These are phyloP conservation scores for Accipiter cooperii DNA, from an alignment of 2,113 vertebrate genomes.

Conservation along the genomic window DNA sequence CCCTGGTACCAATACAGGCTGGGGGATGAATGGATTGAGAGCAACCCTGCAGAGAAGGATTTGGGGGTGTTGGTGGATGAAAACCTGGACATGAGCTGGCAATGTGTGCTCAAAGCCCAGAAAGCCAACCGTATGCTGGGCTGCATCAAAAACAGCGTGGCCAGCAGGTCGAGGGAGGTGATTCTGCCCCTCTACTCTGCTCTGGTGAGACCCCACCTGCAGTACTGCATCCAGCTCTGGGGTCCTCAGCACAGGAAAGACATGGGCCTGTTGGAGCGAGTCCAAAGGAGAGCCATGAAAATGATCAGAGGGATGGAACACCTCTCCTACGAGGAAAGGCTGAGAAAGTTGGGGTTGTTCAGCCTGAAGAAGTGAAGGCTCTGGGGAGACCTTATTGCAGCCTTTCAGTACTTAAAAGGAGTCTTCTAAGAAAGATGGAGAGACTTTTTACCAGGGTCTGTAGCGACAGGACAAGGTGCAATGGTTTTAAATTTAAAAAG, in stretches of 20 bases:
- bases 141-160: neutral
- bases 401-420: neutral
- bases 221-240: neutral
- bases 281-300: neutral
- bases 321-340: neutral
- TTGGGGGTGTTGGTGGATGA: neutral
- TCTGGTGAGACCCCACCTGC: neutral
- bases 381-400: neutral
- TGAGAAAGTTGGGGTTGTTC: neutral
- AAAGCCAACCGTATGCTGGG: neutral
- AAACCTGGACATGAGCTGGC: neutral
- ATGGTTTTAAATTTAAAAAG: neutral
- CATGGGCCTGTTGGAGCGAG: accelerated
- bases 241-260: neutral
- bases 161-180: neutral
- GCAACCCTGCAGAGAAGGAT: neutral
- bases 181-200: neutral
- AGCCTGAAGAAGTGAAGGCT: neutral
- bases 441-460: neutral
- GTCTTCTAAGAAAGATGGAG: neutral
- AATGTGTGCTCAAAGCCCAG: accelerated
- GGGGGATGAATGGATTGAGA: neutral
- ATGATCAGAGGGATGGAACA: neutral
- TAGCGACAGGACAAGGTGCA: neutral
- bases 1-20: neutral